Conservation (phyloP, 1,140 invertebrate genomes). For the Drosophila equinoxialis region DNA sequence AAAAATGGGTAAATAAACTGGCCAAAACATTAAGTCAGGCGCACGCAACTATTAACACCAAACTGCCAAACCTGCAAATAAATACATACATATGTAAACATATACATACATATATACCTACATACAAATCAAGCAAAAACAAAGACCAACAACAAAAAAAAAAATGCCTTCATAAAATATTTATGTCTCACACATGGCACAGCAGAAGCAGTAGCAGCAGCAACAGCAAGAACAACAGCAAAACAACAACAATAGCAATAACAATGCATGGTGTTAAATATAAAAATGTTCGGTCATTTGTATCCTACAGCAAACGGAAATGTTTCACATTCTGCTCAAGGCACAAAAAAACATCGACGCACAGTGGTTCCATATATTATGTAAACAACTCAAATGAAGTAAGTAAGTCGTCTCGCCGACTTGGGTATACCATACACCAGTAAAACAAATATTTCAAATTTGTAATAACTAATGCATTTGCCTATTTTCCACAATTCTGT, state of each 20-base stretch:
- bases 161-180: constrained; percentile 75
- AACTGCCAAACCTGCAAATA: constrained; percentile 44
- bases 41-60: constrained; percentile 72
- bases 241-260: constrained; percentile 18
- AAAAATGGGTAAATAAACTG: not conserved
- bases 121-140: constrained; percentile 10
- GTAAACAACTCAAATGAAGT: too few species aligned
- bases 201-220: constrained; percentile 1
- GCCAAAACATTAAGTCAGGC: constrained; percentile 28
- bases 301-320: constrained; percentile 53
- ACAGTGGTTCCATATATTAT: too few species aligned
- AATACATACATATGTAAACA: not conserved
- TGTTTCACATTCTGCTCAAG: constrained; percentile 46
- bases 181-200: constrained; percentile 43
- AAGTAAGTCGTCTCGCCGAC: too few species aligned
- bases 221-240: not conserved
- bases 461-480: too few species aligned
- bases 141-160: constrained; percentile 47
- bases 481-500: too few species aligned
- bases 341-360: not conserved
- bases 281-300: constrained; percentile 66
- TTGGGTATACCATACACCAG: too few species aligned
- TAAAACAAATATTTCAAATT: too few species aligned
- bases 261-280: constrained; percentile 61
- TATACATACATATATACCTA: not conserved